These are phyloP conservation scores for Chrysolina haemoptera DNA, from an alignment of 2,888 invertebrate species.

Conservation along the genomic window DNA sequence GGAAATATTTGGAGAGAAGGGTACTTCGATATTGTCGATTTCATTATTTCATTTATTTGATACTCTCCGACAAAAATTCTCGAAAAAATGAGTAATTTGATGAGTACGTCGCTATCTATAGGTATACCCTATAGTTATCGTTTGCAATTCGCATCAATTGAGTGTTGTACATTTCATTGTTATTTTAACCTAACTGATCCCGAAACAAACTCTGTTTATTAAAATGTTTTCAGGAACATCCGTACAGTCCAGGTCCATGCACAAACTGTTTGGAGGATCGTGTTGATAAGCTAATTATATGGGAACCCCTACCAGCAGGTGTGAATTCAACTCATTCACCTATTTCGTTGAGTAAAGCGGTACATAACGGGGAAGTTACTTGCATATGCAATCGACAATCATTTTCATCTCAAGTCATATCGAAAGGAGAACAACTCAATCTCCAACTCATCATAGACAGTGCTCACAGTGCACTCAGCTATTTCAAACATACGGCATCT, in stretches of 20 bases:
- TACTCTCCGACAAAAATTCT: too few species aligned
- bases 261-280: constrained; percentile 90
- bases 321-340: constrained; percentile 69
- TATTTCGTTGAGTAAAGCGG: constrained; percentile 74
- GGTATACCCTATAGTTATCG: too few species aligned
- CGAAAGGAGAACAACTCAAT: constrained; percentile 85
- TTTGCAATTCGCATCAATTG: too few species aligned
- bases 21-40: too few species aligned
- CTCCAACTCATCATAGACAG: constrained; percentile 88
- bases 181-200: too few species aligned
- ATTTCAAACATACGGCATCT: constrained; percentile 88
- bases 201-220: background rate
- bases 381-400: constrained; percentile 81
- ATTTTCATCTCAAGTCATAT: constrained; percentile 78
- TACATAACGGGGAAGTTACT: constrained; percentile 79
- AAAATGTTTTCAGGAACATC: constrained; percentile 75
- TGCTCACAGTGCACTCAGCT: constrained; percentile 87
- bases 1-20: too few species aligned
- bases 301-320: constrained; percentile 77
- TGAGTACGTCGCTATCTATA: too few species aligned
- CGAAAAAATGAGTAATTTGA: too few species aligned
- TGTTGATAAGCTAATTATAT: constrained; percentile 86
- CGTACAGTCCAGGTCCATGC: constrained; percentile 85
- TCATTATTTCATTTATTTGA: too few species aligned
- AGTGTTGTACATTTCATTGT: too few species aligned